A percentile compares a stretch with the other conserved stretches of the same genome.
Evolutionary conservation across 2,113 vertebrate genomes (phyloP).

Genomic region (Neomonachus schauinslandi): DNA sequence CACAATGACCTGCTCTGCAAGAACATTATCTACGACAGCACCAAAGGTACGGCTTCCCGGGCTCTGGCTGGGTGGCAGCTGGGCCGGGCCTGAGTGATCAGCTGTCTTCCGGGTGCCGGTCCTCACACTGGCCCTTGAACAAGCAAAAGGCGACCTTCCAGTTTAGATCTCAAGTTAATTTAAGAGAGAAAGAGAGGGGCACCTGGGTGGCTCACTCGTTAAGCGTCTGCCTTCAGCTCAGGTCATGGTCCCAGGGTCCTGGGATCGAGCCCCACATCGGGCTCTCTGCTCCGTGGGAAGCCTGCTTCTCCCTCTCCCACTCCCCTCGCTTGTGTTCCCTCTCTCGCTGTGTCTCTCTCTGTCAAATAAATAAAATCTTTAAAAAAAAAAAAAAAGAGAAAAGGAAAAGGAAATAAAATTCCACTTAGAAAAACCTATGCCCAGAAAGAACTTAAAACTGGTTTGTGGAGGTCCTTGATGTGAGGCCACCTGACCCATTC

Average conservation of each 20-base stretch:
- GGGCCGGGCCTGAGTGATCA: accelerated
- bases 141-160: not conserved
- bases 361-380: no score
- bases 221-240: no score
- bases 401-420: not conserved
- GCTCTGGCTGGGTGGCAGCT: not conserved
- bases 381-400: not conserved
- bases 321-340: no score
- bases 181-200: not conserved
- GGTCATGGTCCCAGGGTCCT: no score
- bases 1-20: constrained; percentile 99
- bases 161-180: not conserved
- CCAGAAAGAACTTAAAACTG: not conserved
- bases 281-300: no score
- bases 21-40: constrained; percentile 95
- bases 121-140: not conserved
- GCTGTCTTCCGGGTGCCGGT: not conserved
- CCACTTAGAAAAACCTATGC: not conserved
- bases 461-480: not conserved
- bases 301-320: no score
- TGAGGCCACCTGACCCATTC: not conserved
- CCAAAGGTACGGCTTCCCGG: constrained; percentile 86
- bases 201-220: no score
- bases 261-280: no score
- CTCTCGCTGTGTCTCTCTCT: no score